Conservation (phyloP, 2,113 vertebrate genomes). For the Myxocyprinus asiaticus region DNA sequence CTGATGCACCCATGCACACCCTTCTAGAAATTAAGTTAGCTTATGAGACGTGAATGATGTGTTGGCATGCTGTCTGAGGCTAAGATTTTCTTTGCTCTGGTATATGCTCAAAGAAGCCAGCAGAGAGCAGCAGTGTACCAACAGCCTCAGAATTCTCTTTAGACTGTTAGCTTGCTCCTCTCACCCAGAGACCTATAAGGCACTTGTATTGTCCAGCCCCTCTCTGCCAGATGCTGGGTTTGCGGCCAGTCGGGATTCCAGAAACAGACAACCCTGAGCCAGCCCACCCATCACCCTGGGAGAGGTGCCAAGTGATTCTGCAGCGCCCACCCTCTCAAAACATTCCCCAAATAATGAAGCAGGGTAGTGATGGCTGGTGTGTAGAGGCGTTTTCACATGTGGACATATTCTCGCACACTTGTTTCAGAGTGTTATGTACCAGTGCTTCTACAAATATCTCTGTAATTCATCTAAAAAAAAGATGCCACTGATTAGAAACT, state of each 20-base stretch:
- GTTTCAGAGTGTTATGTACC: no score
- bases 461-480: not conserved
- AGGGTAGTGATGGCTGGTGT: conserved; percentile 23
- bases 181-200: not conserved
- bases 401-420: not conserved
- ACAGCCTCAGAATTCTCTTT: conserved; percentile 9
- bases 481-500: not conserved
- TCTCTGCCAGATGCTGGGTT: conserved; percentile 52
- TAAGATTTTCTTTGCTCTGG: not conserved
- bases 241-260: conserved; percentile 49
- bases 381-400: not conserved
- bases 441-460: not conserved
- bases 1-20: no score
- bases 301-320: conserved; percentile 51
- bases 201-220: conserved; percentile 31
- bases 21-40: not conserved
- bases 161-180: conserved; percentile 7
- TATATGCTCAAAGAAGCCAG: conserved; percentile 18
- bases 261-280: conserved; percentile 43
- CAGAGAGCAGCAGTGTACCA: conserved; percentile 39
- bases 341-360: conserved; percentile 58
- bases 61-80: not conserved
- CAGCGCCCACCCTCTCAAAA: conserved; percentile 48
- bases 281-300: conserved; percentile 51
- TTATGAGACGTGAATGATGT: not conserved